Evolutionary conservation across 2,888 invertebrate species (phyloP).

Genomic region (Brachyptera risi): DNA sequence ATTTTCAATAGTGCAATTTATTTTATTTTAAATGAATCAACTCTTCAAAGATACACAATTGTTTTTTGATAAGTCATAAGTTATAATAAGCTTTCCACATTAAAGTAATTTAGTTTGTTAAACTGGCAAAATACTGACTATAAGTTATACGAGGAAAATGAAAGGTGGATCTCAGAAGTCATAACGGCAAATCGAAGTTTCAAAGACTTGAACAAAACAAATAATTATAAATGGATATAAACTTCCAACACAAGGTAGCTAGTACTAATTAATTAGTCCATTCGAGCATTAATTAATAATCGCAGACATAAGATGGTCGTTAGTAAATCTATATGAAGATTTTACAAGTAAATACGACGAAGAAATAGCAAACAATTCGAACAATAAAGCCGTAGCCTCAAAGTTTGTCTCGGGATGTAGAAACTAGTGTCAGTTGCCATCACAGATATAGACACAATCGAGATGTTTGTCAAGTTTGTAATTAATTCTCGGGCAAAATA

Average conservation of each 20-base stretch:
- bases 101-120: no score
- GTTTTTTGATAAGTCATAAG: no score
- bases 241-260: not conserved
- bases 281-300: slow-evolving; percentile 19
- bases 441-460: not conserved
- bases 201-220: slow-evolving; percentile 16
- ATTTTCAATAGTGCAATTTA: no score
- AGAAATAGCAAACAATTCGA: slow-evolving; percentile 19
- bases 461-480: no score
- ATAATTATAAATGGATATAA: slow-evolving; percentile 21
- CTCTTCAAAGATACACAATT: no score
- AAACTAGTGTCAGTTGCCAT: not conserved
- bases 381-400: slow-evolving; percentile 19
- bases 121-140: no score
- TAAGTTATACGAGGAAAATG: no score
- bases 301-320: slow-evolving; percentile 17
- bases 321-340: slow-evolving; percentile 9
- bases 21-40: no score
- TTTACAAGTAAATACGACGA: slow-evolving; percentile 12
- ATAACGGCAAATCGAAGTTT: slow-evolving; percentile 18
- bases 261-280: slow-evolving; percentile 12
- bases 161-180: not conserved
- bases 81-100: no score
- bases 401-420: not conserved
- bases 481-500: no score